Conservation (phyloP, 2,113 vertebrate species). For the Chloebia gouldiae region DNA sequence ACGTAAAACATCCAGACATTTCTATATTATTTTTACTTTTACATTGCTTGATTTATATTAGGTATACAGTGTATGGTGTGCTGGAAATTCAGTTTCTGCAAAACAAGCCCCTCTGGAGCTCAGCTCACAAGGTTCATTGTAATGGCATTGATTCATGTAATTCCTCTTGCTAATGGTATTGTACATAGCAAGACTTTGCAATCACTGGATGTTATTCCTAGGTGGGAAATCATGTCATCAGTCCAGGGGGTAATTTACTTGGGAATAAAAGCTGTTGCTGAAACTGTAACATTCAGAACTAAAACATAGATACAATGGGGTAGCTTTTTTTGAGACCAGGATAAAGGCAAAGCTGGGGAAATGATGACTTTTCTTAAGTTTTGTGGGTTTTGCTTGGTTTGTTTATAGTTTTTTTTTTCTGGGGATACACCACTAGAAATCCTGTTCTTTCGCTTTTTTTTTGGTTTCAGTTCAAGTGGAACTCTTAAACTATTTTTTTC, state of each 20-base stretch:
- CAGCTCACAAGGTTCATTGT: background rate
- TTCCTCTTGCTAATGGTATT: background rate
- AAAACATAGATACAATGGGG: background rate
- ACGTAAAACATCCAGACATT: background rate
- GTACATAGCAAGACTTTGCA: background rate
- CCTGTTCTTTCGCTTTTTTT: background rate
- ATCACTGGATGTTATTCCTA: background rate
- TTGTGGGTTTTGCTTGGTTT: background rate
- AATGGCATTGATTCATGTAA: background rate
- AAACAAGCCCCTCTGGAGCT: background rate
- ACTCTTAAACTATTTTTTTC: background rate
- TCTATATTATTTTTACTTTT: background rate
- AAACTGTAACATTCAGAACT: background rate
- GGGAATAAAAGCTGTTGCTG: background rate
- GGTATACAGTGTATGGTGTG: background rate
- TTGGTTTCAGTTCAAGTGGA: background rate
- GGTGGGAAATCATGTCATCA: background rate
- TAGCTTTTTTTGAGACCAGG: background rate
- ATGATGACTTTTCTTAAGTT: rapidly evolving
- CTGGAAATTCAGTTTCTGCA: background rate
- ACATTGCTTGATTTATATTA: background rate
- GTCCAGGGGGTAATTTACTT: background rate
- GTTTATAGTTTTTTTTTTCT: background rate
- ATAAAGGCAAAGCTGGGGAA: background rate
- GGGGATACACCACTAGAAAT: background rate